Evolutionary conservation across 2,888 invertebrate genomes (phyloP), one percentile per base, ranked within the genome.

Genomic region (Lithosia quadra): DNA sequence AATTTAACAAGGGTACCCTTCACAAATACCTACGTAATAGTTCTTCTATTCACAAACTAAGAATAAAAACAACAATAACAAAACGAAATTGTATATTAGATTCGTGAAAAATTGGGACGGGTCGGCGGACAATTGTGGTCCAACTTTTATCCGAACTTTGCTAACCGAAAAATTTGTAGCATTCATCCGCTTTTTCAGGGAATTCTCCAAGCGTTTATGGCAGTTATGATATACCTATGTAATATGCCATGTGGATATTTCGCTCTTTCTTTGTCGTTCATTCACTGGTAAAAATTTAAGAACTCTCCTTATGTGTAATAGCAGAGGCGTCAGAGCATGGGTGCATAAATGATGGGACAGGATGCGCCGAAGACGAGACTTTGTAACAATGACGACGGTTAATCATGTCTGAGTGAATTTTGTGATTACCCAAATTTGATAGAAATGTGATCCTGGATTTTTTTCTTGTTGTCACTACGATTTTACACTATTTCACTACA

Each of bases 131-230:
- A 63, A 34, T 53, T 64, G 63, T 60, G 64, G 68, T 55, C 36
- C 59, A 64, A 64, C 60, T 61, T 66, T 66, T 60, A 58, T 53
- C 22, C 28, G 21, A 68, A 68, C 68, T 68, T 64, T 21, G 28
- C 18, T 33, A 9, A 18, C 33, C 28, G 49, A 64, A 66, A 55
- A 64, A 64, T 56, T 68, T 15, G 28, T n/a, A 60, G 43, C 53
- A 60, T 64, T 68, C 24, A 39, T 13, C 43, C 33, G 59, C 21
- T 64, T 68, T 60, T 63, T 15, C 10, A 10, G 9, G 39, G 24
- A 65, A 15, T 24, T 33, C 11, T 13, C 63, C 18, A 68, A 68
- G 15, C 59, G 55, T 64, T 68, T 59, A 36, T 60, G 55, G 13
- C 55, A 64, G 64, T 64, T 64, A 22, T 68, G 58, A 67, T 62